These are phyloP conservation scores for Caenorhabditis afra DNA, from an alignment of 2,888 invertebrate species.

Conservation along the genomic window DNA sequence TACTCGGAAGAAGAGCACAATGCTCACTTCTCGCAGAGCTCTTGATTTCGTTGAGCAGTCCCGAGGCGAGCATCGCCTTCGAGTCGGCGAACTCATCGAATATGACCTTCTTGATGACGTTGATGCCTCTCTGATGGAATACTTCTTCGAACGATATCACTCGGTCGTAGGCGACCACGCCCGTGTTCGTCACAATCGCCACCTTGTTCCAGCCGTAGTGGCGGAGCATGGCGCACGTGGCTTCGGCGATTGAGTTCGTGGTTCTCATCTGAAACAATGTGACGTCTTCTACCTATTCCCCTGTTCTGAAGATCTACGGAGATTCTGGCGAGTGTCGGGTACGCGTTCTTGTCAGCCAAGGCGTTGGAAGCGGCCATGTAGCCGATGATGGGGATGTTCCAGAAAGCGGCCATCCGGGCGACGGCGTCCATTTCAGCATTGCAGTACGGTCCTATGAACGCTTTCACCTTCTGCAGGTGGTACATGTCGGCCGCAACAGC, in stretches of 20 bases:
- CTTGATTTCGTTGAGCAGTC: conserved; percentile 63
- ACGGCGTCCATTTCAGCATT: conserved; percentile 79
- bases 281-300: no score
- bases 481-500: conserved; percentile 79
- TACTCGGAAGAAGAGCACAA: background rate
- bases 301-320: conserved; percentile 43
- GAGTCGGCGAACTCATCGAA: conserved; percentile 67
- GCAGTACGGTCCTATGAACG: conserved; percentile 79
- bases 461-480: conserved; percentile 77
- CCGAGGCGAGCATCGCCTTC: conserved; percentile 64
- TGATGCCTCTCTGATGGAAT: conserved; percentile 63
- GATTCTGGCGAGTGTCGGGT: conserved; percentile 66
- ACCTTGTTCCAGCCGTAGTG: conserved; percentile 77
- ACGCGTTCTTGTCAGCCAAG: conserved; percentile 71
- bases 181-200: conserved; percentile 70
- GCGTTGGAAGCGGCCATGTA: conserved; percentile 76
- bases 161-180: conserved; percentile 66
- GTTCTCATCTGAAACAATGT: conserved; percentile 64
- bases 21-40: conserved; percentile 65
- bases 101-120: conserved; percentile 69
- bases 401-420: conserved; percentile 78
- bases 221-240: conserved; percentile 71
- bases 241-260: conserved; percentile 78
- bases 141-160: conserved; percentile 68
- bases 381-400: conserved; percentile 78